These are phyloP conservation scores for Centropristis striata DNA, from an alignment of 2,113 vertebrate species.

Conservation along the genomic window DNA sequence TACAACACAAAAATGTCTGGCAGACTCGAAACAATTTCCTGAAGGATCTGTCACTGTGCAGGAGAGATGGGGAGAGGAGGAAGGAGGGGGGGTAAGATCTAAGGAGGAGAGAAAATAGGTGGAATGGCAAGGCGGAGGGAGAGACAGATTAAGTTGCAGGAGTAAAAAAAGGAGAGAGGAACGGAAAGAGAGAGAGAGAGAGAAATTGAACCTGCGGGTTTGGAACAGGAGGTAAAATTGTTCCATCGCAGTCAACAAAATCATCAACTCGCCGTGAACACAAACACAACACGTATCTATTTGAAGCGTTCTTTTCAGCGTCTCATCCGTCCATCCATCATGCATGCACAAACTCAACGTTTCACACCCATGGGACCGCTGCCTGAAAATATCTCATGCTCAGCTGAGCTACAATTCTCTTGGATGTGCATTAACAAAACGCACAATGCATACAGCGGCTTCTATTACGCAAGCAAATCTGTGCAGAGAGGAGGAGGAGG, in stretches of 20 bases:
- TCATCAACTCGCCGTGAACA: constrained; percentile 46
- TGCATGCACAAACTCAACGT: constrained; percentile 44
- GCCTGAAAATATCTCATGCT: constrained; percentile 58
- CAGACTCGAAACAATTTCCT: constrained; percentile 83
- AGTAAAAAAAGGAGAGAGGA: constrained; percentile 13
- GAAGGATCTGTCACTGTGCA: constrained; percentile 79
- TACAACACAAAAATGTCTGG: constrained; percentile 78
- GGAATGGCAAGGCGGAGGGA: constrained; percentile 51
- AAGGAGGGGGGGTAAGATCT: constrained; percentile 41
- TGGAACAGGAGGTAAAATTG: constrained; percentile 30
- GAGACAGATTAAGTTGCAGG: constrained; percentile 67
- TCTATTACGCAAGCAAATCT: constrained; percentile 49
- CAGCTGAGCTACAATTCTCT: constrained; percentile 34
- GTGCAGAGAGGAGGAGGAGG: constrained; percentile 1
- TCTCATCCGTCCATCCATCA: constrained; percentile 48
- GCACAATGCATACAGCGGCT: constrained; percentile 43
- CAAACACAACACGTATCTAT: constrained; percentile 63
- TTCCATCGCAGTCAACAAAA: constrained; percentile 38
- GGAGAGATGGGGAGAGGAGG: constrained; percentile 49
- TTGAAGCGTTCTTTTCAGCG: constrained; percentile 58
- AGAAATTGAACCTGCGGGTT: constrained; percentile 48
- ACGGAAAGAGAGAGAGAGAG: constrained; percentile 20
- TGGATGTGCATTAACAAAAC: constrained; percentile 53
- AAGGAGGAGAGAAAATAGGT: constrained; percentile 63
- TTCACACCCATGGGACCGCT: constrained; percentile 59